Evolutionary conservation across 2,797 vertebrate genomes (phyloP).

Genomic region (Sylvia borin): DNA sequence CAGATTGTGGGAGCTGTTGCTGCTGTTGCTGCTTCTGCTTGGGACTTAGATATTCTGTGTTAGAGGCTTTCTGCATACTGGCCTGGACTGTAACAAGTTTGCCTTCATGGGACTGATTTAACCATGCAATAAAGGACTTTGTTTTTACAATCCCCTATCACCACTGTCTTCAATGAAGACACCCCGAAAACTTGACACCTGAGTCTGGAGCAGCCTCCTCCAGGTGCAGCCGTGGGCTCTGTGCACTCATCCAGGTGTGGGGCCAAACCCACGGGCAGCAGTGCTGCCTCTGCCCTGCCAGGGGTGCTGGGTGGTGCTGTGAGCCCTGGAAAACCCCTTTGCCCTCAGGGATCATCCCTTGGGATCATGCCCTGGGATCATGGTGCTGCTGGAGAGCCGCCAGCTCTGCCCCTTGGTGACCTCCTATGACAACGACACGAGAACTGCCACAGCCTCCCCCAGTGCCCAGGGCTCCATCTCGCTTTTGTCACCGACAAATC

Average conservation of each 20-base stretch:
- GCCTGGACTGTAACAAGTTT: too few relatives aligned
- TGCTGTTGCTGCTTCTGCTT: too few relatives aligned
- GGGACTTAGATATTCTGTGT: too few relatives aligned
- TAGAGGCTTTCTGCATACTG: too few relatives aligned
- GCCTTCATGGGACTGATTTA: too few relatives aligned
- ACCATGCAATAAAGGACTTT: too few relatives aligned
- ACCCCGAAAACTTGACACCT: too few relatives aligned
- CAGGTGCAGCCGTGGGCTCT: background rate
- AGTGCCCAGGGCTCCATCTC: background rate
- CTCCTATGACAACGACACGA: background rate
- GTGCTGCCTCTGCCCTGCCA: background rate
- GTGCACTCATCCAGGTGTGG: background rate
- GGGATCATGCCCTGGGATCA: background rate
- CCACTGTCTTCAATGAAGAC: too few relatives aligned
- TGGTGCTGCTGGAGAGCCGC: background rate
- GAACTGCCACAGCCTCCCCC: background rate
- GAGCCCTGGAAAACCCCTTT: background rate
- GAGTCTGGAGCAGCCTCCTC: background rate
- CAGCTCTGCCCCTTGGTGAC: background rate
- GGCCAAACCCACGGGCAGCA: rapidly evolving
- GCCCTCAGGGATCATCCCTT: rapidly evolving
- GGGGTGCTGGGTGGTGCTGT: background rate
- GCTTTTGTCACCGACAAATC: background rate
- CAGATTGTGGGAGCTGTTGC: too few relatives aligned
- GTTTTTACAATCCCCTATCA: too few relatives aligned